These are phyloP conservation scores for Stenchaetothrips biformis DNA, from an alignment of 2,888 invertebrate genomes.

Conservation along the genomic window DNA sequence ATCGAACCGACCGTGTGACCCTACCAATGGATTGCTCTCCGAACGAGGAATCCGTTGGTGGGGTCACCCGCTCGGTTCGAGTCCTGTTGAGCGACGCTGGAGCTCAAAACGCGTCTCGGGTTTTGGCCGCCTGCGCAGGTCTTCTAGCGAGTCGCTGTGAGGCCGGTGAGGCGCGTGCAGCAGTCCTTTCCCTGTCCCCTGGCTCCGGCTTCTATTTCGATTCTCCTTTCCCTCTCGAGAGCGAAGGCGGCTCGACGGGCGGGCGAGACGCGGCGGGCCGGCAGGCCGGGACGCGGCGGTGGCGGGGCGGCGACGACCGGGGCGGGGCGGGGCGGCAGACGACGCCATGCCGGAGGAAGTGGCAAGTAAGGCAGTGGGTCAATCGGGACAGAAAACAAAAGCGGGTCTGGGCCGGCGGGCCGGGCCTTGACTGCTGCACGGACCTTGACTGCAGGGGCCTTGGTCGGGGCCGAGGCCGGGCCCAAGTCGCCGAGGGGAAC, in stretches of 20 bases:
- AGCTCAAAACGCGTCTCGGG: too few species aligned
- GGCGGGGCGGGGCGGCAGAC: neutral
- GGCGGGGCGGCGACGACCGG: too few species aligned
- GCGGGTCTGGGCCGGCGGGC: neutral
- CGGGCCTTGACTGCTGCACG: neutral
- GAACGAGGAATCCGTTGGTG: too few species aligned
- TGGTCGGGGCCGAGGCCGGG: neutral
- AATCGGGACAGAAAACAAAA: constrained; percentile 21
- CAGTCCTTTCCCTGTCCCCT: neutral
- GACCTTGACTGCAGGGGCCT: neutral
- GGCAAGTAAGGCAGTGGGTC: constrained; percentile 22
- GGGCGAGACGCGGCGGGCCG: neutral
- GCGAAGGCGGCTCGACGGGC: neutral
- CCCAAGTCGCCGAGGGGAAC: neutral
- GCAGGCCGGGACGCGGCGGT: neutral
- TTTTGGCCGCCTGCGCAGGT: too few species aligned
- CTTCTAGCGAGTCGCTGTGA: too few species aligned
- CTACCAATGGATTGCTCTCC: too few species aligned
- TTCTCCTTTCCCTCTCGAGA: constrained; percentile 20
- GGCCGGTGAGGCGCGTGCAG: too few species aligned
- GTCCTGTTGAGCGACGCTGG: too few species aligned
- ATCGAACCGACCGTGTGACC: too few species aligned
- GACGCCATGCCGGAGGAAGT: neutral
- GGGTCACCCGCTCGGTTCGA: neutral
- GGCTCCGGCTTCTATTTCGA: neutral